A percentile compares a stretch with the other conserved stretches of the same genome.
Evolutionary conservation across 2,888 invertebrate genomes (phyloP).

Genomic region (Brachypterus glaber): DNA sequence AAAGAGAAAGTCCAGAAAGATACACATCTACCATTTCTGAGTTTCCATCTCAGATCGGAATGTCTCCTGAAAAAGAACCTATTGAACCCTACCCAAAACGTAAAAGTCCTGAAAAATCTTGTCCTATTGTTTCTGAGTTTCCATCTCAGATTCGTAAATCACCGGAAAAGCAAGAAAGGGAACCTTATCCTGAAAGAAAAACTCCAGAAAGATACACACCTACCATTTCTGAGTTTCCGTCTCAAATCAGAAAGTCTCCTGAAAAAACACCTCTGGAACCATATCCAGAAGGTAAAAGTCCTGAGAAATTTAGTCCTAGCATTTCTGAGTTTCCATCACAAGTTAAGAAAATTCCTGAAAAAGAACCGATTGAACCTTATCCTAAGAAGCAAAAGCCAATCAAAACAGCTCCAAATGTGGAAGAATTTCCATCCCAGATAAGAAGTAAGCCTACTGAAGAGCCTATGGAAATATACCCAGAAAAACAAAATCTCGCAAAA

Average conservation of each 20-base stretch:
- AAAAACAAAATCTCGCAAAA: constrained; percentile 15
- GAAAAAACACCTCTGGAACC: constrained; percentile 20
- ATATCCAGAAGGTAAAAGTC: constrained; percentile 19
- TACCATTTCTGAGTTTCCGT: constrained; percentile 20
- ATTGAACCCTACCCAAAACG: constrained; percentile 17
- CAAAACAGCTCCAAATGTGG: constrained; percentile 16
- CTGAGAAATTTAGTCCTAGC: constrained; percentile 15
- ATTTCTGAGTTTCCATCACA: constrained; percentile 21
- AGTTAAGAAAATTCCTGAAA: constrained; percentile 19
- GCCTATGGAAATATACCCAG: constrained; percentile 18
- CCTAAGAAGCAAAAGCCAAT: constrained; percentile 17
- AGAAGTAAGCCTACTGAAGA: constrained; percentile 19
- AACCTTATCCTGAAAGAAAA: constrained; percentile 15
- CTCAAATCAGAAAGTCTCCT: constrained; percentile 26
- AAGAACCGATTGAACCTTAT: constrained; percentile 17
- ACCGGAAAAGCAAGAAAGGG: constrained; percentile 19
- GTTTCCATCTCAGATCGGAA: constrained; percentile 20
- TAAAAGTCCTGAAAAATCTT: constrained; percentile 12
- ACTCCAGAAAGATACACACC: constrained; percentile 12
- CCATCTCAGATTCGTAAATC: constrained; percentile 22
- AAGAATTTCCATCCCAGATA: constrained; percentile 25
- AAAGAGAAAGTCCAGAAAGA: constrained; percentile 16
- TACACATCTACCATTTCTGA: constrained; percentile 15
- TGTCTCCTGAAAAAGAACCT: constrained; percentile 18
- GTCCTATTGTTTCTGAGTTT: constrained; percentile 18